Evolutionary conservation across 2,113 vertebrate species (phyloP).

Genomic region (Nothocercus julius): DNA sequence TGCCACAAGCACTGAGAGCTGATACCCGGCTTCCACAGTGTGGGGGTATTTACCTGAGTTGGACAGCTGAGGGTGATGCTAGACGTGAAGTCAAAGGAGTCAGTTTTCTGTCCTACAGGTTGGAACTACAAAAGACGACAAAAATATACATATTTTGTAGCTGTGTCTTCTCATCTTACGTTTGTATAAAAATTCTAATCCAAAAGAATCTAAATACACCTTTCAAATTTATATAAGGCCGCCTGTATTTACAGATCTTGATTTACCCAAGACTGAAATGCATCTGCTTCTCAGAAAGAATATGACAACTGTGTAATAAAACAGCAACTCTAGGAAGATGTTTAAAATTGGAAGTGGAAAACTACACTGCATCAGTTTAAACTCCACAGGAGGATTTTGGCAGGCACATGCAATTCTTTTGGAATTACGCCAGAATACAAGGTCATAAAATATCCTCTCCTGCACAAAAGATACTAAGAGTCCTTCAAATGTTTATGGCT

Average conservation of each 20-base stretch:
- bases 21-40: not conserved
- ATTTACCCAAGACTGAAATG: not conserved
- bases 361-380: slow-evolving; percentile 27
- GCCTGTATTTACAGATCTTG: not conserved
- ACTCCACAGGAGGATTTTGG: slow-evolving; percentile 44
- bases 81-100: slow-evolving; percentile 75
- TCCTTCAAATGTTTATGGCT: not conserved
- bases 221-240: not conserved
- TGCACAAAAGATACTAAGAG: not conserved
- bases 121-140: slow-evolving; percentile 79
- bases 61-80: slow-evolving; percentile 82
- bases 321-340: not conserved
- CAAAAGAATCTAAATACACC: not conserved
- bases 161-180: not conserved
- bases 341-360: slow-evolving; percentile 46
- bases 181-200: not conserved
- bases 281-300: not conserved
- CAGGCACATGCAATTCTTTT: slow-evolving; percentile 38
- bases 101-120: slow-evolving; percentile 84
- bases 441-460: slow-evolving; percentile 20
- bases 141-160: not conserved
- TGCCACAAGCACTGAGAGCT: not conserved
- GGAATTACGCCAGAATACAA: slow-evolving; percentile 4
- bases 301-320: slow-evolving; percentile 11
- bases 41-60: slow-evolving; percentile 76